Evolutionary conservation across 2,797 vertebrate genomes (phyloP), one percentile per base, ranked within the genome.

Genomic region (Thamnophis elegans): DNA sequence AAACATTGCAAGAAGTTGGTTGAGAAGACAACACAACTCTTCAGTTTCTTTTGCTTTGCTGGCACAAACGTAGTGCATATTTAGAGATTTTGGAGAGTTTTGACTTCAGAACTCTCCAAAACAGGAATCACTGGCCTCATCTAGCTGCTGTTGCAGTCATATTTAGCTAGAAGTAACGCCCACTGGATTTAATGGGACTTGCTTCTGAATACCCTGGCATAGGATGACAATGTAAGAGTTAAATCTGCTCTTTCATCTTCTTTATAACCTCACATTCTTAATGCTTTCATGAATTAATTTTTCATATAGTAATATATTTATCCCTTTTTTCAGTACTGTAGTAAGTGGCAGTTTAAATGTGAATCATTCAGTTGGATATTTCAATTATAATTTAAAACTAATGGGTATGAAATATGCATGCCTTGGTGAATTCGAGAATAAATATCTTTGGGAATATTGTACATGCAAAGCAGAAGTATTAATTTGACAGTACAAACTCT

Each of bases 381-480:
- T 95, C 91, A 92, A 92, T 93, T 97, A 89, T 94, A 93, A 95
- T 93, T 95, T 89, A 93, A 93, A 93, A 92, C 82, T 93, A 96
- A 93, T 93, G 65, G 22, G 32, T 94, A 92, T 93, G 68, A 96
- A 96, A 95, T 96, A 94, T 91, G 62, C 56, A 95, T 96, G 25
- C 11, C 0, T 91, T 94, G 20, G 32, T 94, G 89, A 96, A 94
- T 96, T 90, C 93, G 56, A 95, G 90, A 94, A 94, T 90, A 94
- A 95, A 55, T 91, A 90, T 93, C 56, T 92, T 73, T 60, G 85
- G 20, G 73, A 95, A 93, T 92, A 86, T 85, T 96, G 94, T 93
- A 91, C 86, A 93, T 92, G 53, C 36, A 92, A 91, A 95, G 59
- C 0, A 94, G 56, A 96, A 78, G 78, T 89, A 96, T 89, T 95